Conservation (phyloP, 2,113 vertebrate species). For the Stigmatopora nigra region DNA sequence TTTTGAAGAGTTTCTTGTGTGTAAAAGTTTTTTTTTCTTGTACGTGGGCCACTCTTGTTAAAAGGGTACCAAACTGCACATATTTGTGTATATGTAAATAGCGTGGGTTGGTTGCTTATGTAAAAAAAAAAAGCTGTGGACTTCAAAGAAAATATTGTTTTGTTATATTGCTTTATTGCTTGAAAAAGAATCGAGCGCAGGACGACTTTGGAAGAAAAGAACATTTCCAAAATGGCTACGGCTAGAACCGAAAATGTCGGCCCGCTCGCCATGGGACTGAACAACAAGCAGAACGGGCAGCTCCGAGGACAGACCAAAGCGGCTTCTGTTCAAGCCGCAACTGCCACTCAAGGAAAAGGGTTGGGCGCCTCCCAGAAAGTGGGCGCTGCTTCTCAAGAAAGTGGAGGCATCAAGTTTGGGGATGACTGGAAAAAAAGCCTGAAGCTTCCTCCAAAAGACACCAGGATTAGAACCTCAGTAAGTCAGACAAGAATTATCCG, state of each 20-base stretch:
- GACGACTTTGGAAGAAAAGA: constrained; percentile 5
- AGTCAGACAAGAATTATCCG: constrained; percentile 22
- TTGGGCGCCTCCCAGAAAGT: constrained; percentile 42
- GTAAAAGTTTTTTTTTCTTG: constrained; percentile 40
- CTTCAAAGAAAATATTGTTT: constrained; percentile 59
- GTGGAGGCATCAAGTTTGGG: constrained; percentile 67
- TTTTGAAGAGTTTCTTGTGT: constrained; percentile 70
- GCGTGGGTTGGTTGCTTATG: constrained; percentile 46
- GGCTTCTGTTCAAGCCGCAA: constrained; percentile 50
- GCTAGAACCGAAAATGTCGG: constrained; percentile 67
- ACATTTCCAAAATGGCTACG: constrained; percentile 53
- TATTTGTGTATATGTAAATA: constrained; percentile 70
- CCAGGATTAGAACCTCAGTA: constrained; percentile 63
- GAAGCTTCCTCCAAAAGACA: constrained; percentile 66
- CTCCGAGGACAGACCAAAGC: constrained; percentile 67
- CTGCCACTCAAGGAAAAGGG: constrained; percentile 54
- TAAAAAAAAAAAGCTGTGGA: constrained; percentile 48
- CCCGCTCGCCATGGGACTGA: constrained; percentile 65
- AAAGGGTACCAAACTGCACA: constrained; percentile 61
- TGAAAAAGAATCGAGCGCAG: constrained; percentile 2
- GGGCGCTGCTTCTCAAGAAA: constrained; percentile 49
- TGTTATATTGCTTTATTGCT: constrained; percentile 66
- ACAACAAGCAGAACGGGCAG: constrained; percentile 74
- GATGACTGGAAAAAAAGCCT: constrained; percentile 69
- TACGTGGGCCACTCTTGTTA: constrained; percentile 65